These are phyloP conservation scores for Drosophila ohnishii DNA, from an alignment of 1,140 invertebrate genomes.

Conservation along the genomic window DNA sequence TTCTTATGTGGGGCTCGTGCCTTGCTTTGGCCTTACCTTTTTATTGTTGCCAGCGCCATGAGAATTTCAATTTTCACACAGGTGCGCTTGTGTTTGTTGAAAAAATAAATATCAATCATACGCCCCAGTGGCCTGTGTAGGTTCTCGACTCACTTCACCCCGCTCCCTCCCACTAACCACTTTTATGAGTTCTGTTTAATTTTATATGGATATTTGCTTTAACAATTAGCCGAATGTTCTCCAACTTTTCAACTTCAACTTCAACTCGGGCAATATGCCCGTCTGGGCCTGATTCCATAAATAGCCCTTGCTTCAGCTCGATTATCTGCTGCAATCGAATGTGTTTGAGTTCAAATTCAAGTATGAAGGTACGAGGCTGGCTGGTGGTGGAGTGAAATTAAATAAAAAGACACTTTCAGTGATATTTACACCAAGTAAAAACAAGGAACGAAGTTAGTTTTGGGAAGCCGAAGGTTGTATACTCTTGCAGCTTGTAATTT, in stretches of 20 bases:
- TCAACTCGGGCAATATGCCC: neutral
- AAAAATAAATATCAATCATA: slow-evolving; percentile 82
- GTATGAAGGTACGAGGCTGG: neutral
- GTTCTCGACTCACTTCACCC: slow-evolving; percentile 9
- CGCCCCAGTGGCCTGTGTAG: slow-evolving; percentile 58
- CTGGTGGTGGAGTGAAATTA: neutral
- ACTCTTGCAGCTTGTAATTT: neutral
- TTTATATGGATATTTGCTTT: slow-evolving; percentile 55
- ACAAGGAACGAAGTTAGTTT: neutral
- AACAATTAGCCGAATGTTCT: slow-evolving; percentile 57
- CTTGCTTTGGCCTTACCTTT: slow-evolving; percentile 39
- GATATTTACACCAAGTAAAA: neutral
- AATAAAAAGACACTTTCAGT: neutral
- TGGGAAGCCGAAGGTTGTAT: neutral
- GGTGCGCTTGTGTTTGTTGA: slow-evolving; percentile 75
- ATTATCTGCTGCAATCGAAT: slow-evolving; percentile 1
- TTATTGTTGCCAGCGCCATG: slow-evolving; percentile 66
- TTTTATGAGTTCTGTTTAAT: slow-evolving; percentile 52
- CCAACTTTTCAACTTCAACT: slow-evolving; percentile 15
- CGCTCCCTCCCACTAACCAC: slow-evolving; percentile 9
- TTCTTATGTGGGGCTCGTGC: slow-evolving; percentile 63
- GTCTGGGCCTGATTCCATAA: neutral
- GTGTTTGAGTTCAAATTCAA: slow-evolving; percentile 3
- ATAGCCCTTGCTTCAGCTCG: slow-evolving; percentile 1
- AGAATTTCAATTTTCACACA: slow-evolving; percentile 79